These are phyloP conservation scores for Stenolophus ochropezus DNA, from an alignment of 2,888 invertebrate genomes.

Conservation along the genomic window DNA sequence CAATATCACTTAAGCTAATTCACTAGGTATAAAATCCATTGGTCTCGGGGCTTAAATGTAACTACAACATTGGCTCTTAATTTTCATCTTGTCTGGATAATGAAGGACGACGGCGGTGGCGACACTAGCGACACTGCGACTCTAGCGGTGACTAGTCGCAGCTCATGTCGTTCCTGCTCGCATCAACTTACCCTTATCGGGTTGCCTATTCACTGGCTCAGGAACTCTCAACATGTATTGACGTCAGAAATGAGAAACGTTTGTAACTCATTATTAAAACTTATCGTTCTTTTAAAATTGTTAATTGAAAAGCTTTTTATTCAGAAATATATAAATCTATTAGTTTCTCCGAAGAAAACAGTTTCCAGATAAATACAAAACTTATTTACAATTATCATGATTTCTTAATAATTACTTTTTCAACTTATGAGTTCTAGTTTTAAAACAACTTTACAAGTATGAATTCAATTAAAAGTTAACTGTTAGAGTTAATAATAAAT, in stretches of 20 bases:
- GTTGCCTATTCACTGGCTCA: background rate
- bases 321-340: no score
- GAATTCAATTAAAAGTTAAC: no score
- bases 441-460: no score
- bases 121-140: conserved; percentile 36
- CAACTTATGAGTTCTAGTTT: no score
- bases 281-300: no score
- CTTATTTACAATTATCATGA: no score
- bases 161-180: background rate
- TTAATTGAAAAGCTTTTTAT: no score
- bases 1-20: conserved; percentile 9
- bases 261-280: no score
- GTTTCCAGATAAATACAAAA: no score
- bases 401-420: no score
- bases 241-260: background rate
- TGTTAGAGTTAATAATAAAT: no score
- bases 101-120: conserved; percentile 40
- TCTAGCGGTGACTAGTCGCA: background rate
- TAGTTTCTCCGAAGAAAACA: no score
- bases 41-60: conserved; percentile 14
- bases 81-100: conserved; percentile 45
- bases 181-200: conserved; percentile 7
- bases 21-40: conserved; percentile 21
- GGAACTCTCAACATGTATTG: background rate
- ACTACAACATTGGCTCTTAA: conserved; percentile 39